phyloP scores from a whole-genome alignment of 2,797 vertebrate species.

The Pseudotriccus pelzelni region DNA sequence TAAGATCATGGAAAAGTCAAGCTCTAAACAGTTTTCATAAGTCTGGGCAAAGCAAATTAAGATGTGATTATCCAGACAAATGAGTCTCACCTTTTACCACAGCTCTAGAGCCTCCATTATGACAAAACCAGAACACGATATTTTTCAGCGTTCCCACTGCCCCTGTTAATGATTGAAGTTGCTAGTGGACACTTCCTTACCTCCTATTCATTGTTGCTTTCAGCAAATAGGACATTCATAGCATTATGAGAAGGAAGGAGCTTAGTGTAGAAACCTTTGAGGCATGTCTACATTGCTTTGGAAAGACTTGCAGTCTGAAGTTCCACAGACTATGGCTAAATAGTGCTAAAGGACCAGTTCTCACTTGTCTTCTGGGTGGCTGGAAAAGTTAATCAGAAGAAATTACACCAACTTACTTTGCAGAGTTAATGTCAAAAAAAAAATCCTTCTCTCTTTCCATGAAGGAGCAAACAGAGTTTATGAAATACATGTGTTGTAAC shows the following conservation, averaged over 20 bases:
- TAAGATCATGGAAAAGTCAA: neutral
- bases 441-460: neutral
- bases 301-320: neutral
- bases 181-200: neutral
- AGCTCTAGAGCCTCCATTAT: neutral
- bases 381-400: neutral
- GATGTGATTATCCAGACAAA: neutral
- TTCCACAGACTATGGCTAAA: neutral
- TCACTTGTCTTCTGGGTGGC: neutral
- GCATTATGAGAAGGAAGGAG: neutral
- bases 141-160: neutral
- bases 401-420: neutral
- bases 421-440: neutral
- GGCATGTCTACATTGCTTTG: neutral
- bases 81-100: neutral
- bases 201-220: neutral
- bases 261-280: neutral
- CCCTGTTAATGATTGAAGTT: neutral
- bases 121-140: neutral
- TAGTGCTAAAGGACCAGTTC: neutral
- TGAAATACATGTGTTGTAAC: fast-evolving
- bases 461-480: neutral
- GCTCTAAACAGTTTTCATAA: neutral
- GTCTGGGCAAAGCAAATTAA: neutral
- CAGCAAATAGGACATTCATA: neutral